Evolutionary conservation across 2,797 vertebrate species (phyloP).

Genomic region (Sitta carolinensis): DNA sequence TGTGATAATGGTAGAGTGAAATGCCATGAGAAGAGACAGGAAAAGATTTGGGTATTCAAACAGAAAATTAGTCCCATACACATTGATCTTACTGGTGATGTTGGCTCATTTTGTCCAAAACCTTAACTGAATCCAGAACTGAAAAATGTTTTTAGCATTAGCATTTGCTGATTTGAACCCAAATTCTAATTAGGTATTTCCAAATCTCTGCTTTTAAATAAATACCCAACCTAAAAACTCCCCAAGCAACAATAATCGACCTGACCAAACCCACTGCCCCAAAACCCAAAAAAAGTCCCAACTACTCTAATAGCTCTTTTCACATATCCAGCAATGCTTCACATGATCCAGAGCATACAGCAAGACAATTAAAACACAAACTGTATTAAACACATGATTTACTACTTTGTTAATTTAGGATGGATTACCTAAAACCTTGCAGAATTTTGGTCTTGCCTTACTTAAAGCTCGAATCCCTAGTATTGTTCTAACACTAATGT

Average conservation of each 20-base stretch:
- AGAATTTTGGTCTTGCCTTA: background rate
- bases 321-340: background rate
- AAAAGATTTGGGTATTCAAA: background rate
- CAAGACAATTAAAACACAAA: background rate
- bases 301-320: background rate
- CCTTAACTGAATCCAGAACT: background rate
- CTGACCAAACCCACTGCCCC: accelerated
- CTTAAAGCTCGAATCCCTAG: background rate
- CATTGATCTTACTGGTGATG: background rate
- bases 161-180: background rate
- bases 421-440: background rate
- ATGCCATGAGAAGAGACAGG: background rate
- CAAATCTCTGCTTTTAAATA: background rate
- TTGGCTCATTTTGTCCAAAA: background rate
- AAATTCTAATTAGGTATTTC: background rate
- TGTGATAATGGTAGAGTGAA: background rate
- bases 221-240: background rate
- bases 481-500: background rate
- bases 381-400: background rate
- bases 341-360: background rate
- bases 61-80: background rate
- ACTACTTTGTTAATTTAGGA: background rate
- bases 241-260: background rate
- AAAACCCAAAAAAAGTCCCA: too few relatives aligned
- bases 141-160: background rate